A percentile compares a stretch with the other conserved stretches of the same genome.
These are phyloP conservation scores for Tachina grossa DNA, from an alignment of 2,888 invertebrate species.

Conservation along the genomic window DNA sequence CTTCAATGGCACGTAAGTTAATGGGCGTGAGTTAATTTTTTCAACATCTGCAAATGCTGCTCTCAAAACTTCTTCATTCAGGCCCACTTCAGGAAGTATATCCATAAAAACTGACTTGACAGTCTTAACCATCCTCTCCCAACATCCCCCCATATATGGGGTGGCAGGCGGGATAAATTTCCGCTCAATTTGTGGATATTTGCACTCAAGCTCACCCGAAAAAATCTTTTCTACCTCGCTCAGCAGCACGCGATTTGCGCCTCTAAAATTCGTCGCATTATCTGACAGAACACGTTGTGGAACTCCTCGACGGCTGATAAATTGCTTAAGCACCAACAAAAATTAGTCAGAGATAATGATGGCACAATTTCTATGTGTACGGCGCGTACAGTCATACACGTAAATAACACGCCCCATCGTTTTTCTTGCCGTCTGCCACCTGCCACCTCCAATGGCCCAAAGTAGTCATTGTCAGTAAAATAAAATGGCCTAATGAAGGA, in stretches of 20 bases:
- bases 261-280: constrained; percentile 66
- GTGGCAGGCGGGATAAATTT: no score
- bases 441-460: constrained; percentile 60
- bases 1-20: constrained; percentile 3
- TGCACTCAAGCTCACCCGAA: no score
- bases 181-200: no score
- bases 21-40: neutral
- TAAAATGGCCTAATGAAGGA: constrained; percentile 38
- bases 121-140: no score
- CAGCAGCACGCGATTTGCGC: no score
- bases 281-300: constrained; percentile 52
- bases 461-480: constrained; percentile 62
- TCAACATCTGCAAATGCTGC: neutral
- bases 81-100: no score
- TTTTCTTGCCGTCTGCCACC: constrained; percentile 37
- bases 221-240: no score
- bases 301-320: constrained; percentile 51
- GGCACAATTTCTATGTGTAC: constrained; percentile 15
- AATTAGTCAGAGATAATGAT: constrained; percentile 59
- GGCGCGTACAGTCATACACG: constrained; percentile 62
- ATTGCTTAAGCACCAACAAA: constrained; percentile 62
- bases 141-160: no score
- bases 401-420: constrained; percentile 53
- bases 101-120: no score
- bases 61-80: no score